phyloP scores from a whole-genome alignment of 2,888 invertebrate genomes.

The Cheilosia soror region DNA sequence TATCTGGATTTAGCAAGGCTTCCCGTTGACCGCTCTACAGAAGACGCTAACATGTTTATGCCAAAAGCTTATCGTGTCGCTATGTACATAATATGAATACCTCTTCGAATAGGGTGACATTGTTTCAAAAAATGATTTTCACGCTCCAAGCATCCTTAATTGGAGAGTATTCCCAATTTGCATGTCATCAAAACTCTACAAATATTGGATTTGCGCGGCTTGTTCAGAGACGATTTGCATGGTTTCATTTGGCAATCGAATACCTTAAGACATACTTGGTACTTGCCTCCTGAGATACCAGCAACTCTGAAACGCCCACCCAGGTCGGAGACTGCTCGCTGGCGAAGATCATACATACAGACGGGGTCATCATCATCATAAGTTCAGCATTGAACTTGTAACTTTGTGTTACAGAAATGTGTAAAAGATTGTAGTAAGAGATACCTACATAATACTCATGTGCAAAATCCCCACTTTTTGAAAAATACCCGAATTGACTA shows the following conservation, averaged over 20 bases:
- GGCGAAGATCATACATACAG: conserved; percentile 94
- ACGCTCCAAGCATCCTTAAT: conserved; percentile 98
- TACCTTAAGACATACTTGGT: conserved; percentile 97
- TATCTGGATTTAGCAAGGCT: conserved; percentile 61
- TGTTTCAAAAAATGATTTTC: conserved; percentile 99
- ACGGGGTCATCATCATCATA: too few species aligned
- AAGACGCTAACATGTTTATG: conserved; percentile 96
- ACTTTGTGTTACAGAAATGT: too few species aligned
- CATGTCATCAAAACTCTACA: conserved; percentile 99
- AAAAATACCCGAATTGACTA: too few species aligned
- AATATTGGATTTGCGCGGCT: conserved; percentile 97
- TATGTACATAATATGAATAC: conserved; percentile 99
- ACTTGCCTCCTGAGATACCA: conserved; percentile 99
- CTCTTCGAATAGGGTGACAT: conserved; percentile 99
- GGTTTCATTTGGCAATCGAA: conserved; percentile 99
- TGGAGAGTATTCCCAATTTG: conserved; percentile 97
- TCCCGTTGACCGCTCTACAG: conserved; percentile 82
- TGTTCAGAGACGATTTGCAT: conserved; percentile 99
- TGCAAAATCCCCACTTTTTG: too few species aligned
- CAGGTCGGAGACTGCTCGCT: conserved; percentile 92
- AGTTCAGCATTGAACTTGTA: too few species aligned
- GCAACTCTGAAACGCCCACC: conserved; percentile 97
- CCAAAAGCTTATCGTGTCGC: conserved; percentile 98
- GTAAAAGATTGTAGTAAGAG: too few species aligned
- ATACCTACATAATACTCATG: too few species aligned